Evolutionary conservation across 2,888 invertebrate genomes (phyloP), one percentile per base, ranked within the genome.

Genomic region (Drosophila diplacantha): DNA sequence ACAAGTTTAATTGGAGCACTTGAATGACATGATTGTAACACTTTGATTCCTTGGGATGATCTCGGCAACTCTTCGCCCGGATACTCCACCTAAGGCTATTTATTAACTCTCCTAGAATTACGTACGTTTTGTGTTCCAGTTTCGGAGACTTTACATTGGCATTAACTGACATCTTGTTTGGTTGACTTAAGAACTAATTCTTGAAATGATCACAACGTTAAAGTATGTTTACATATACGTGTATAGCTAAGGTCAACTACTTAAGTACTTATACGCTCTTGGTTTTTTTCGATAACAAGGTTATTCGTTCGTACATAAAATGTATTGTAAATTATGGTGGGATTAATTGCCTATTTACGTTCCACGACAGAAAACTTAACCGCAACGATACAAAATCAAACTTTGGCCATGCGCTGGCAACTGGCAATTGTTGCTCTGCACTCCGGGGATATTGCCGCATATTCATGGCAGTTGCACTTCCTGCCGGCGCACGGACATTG

Each of bases 281-380:
- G 51, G 35, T 70, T 58, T 52, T 16, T 71, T 49, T 64, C 59
- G 59, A 59, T 74, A 76, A 73, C 72, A 71, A 66, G 41, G 70
- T 56, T 71, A 43, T 57, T 69, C 54, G 41, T 64, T 68, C 53
- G 59, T 68, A 69, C 71, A 61, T 77, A 66, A 74, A 76, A 72
- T 75, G 74, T 85, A 79, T 84, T 86, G 86, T 86, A 87, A 87
- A 87, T 82, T 85, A 86, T 87, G 87, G 86, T 87, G 87, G 87
- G 87, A 86, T 87, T 77, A 73, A 77, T 81, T 84, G 74, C 75
- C 75, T 76, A 81, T 75, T 66, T 78, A 74, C 69, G 69, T 81
- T 78, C 74, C 63, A 52, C 55, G 51, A 80, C 60, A 65, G 56
- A 47, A 65, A 64, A 50, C 52, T 46, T 47, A 46, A 53, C 59